Conservation (phyloP, 2,797 vertebrate genomes). For the Cheracebus regulus region DNA sequence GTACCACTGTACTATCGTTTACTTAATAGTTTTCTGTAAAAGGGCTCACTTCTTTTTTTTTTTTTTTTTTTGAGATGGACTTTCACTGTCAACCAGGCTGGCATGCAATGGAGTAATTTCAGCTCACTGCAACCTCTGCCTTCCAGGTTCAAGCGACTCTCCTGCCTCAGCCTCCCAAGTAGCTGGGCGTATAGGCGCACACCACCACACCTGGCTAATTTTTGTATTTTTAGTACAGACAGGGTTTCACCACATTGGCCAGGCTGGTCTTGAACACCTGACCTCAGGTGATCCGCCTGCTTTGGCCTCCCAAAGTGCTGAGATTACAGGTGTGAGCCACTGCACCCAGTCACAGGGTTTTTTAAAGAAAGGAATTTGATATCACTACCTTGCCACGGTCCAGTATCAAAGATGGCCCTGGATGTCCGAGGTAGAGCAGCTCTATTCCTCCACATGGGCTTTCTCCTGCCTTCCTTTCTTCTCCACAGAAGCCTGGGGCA, state of each 20-base stretch:
- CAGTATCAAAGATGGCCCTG: background rate
- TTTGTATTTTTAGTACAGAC: background rate
- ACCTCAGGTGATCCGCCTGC: background rate
- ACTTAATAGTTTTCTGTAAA: background rate
- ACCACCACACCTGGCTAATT: background rate
- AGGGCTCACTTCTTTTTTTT: background rate
- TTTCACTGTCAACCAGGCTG: background rate
- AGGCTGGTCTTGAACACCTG: background rate
- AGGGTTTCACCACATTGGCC: background rate
- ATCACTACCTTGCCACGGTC: background rate
- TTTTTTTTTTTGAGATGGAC: too few relatives aligned
- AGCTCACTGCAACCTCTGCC: background rate
- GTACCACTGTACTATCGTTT: background rate
- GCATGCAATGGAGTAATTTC: background rate
- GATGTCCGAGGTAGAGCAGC: rapidly evolving
- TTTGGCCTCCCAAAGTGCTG: background rate
- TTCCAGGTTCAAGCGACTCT: background rate
- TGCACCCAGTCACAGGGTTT: too few relatives aligned
- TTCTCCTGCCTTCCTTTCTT: background rate
- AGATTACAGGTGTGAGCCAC: background rate
- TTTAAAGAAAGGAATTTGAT: background rate
- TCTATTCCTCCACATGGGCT: rapidly evolving
- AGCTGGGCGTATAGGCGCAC: background rate
- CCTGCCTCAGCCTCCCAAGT: background rate
- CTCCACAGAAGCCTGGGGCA: background rate